phyloP scores from a whole-genome alignment of 2,888 invertebrate genomes.

The Parnassius smintheus region DNA sequence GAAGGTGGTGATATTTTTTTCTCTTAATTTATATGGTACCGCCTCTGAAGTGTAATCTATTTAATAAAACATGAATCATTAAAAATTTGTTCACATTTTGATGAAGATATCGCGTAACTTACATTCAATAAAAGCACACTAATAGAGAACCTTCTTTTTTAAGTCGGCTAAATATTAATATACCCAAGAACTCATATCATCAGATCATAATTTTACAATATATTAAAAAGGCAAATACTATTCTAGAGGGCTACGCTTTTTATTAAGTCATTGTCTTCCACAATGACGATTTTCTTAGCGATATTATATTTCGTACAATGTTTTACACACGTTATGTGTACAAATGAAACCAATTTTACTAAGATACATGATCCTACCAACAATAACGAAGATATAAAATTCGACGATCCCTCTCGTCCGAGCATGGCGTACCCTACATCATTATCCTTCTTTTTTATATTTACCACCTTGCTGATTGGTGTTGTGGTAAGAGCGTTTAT shows the following conservation, averaged over 20 bases:
- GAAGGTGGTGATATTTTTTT: too few species aligned
- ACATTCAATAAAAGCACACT: too few species aligned
- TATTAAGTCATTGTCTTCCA: conserved; percentile 5
- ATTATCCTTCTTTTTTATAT: conserved; percentile 58
- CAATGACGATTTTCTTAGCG: conserved; percentile 27
- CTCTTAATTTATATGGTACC: too few species aligned
- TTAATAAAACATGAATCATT: too few species aligned
- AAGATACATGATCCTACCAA: neutral
- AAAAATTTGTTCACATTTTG: too few species aligned
- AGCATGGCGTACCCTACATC: conserved; percentile 54
- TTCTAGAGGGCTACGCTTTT: conserved; percentile 16
- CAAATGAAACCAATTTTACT: conserved; percentile 4
- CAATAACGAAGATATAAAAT: conserved; percentile 27
- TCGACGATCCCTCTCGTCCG: conserved; percentile 46
- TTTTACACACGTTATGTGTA: conserved; percentile 16
- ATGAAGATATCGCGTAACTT: too few species aligned
- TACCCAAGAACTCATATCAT: too few species aligned
- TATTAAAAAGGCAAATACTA: neutral
- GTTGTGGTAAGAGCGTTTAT: conserved; percentile 58
- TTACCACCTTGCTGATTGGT: conserved; percentile 54
- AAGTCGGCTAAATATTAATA: too few species aligned
- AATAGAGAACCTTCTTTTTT: too few species aligned
- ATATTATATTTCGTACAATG: conserved; percentile 28
- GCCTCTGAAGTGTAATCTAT: too few species aligned
- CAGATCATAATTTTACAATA: too few species aligned